Base-by-base conservation (phyloP, 1,140 invertebrate genomes). In the Sipha flava region DNA sequence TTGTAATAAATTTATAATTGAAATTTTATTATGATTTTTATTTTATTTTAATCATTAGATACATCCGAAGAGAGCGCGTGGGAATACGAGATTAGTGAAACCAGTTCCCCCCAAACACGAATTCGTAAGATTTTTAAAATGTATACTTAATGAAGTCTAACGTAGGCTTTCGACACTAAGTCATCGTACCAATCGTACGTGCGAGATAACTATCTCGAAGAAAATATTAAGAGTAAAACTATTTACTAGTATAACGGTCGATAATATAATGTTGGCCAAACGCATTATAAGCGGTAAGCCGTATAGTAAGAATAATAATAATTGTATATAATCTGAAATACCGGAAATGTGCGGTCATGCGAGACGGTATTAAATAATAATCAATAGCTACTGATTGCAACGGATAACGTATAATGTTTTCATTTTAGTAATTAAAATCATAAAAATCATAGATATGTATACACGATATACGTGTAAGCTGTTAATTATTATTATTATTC, bases 41-140 rank as follows among this genome's bases (percentile, higher is more conserved):
- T 64, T 40, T 3, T 34, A n/a, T 68, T 70, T 70, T 45, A 45
- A 70, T 70, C 23, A 45, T 47, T 21, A 1, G 16, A 70, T 14
- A 29, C 47, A 70, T 70, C 29, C 31, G 66, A 47, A 70, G 47
- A 70, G 6, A 29, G 47, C 7, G 43, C 66, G 66, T 70, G 66
- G 66, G 66, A 70, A 70, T 47, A 45, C 40, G 23, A 70, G 43
- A 47, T 70, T 70, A 47, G 47, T 47, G 43, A 47, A 70, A 70
- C 66, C 43, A 29, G 66, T 70, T 70, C n/a, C 37, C 21, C 47
- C 9, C 21, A 23, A n/a, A 70, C 66, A 70, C 43, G 66, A 70
- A 16, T 70, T 70, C 66, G 43, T 70, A 43, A 70, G 40, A 70
- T 43, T 70, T 45, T 66, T 47, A 29, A 29, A 45, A 34, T n/a